phyloP scores from a whole-genome alignment of 2,888 invertebrate species.

The Helleia helle region DNA sequence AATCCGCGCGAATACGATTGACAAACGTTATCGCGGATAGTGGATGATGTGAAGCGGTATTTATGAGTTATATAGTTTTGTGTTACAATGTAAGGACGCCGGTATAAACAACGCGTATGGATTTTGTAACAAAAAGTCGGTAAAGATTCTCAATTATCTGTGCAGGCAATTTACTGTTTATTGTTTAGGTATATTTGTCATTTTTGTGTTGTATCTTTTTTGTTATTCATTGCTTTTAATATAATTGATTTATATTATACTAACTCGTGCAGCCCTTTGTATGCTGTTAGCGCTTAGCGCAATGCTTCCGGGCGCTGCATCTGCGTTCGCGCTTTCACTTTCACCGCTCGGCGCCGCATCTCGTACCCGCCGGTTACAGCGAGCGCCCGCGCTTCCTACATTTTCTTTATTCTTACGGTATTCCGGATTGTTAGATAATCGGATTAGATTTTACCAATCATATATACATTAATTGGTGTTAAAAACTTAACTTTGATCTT shows the following conservation, averaged over 20 bases:
- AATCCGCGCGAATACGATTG: conserved; percentile 47
- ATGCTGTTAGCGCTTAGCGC: conserved; percentile 32
- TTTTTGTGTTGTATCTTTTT: not conserved
- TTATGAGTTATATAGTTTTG: conserved; percentile 24
- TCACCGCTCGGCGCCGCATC: conserved; percentile 55
- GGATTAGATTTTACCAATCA: not conserved
- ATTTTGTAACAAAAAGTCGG: conserved; percentile 71
- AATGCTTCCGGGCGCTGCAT: conserved; percentile 62
- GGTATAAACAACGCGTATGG: conserved; percentile 63
- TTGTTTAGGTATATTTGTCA: not conserved
- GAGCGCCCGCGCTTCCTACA: conserved; percentile 45
- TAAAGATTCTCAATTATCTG: conserved; percentile 46
- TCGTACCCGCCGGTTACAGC: conserved; percentile 40
- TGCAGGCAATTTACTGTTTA: not conserved
- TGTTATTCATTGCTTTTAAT: conserved; percentile 2
- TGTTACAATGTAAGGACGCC: conserved; percentile 39
- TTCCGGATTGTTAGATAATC: conserved; percentile 41
- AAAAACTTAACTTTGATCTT: not conserved
- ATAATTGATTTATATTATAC: conserved; percentile 12
- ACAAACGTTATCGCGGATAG: conserved; percentile 19
- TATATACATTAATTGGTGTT: not conserved
- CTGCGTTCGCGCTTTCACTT: conserved; percentile 71
- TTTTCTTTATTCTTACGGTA: conserved; percentile 36
- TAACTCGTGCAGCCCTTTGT: conserved; percentile 37
- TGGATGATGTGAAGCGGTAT: conserved; percentile 24